Evolutionary conservation across 1,140 invertebrate genomes (phyloP).

Genomic region (Heliconius congener): DNA sequence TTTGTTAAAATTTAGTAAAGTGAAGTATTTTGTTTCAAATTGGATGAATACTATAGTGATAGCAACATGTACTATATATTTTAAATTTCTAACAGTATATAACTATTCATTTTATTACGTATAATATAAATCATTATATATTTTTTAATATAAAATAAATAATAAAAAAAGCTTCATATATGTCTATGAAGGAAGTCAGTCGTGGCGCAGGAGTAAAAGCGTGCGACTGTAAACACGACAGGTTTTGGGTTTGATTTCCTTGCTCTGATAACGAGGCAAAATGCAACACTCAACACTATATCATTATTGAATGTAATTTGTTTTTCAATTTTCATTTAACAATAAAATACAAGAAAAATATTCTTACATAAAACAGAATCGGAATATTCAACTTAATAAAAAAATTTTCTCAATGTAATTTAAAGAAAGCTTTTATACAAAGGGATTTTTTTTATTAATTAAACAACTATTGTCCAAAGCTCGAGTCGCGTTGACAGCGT

Average conservation of each 20-base stretch:
- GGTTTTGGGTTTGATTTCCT: too few relatives aligned
- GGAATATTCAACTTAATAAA: background rate
- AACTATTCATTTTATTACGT: too few relatives aligned
- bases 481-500: constrained; percentile 40
- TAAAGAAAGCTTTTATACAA: constrained; percentile 27
- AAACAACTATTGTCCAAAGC: constrained; percentile 39
- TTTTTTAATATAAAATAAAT: background rate
- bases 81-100: too few relatives aligned
- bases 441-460: constrained; percentile 38
- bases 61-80: too few relatives aligned
- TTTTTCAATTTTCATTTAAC: background rate
- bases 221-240: too few relatives aligned
- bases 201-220: too few relatives aligned
- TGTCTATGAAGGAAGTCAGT: too few relatives aligned
- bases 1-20: constrained; percentile 40
- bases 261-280: too few relatives aligned
- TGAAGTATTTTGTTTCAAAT: background rate
- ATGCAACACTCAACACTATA: too few relatives aligned
- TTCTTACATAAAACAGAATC: background rate
- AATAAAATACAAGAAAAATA: background rate
- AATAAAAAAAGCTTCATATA: background rate
- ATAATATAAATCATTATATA: too few relatives aligned
- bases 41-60: background rate
- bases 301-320: background rate
- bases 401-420: background rate